A percentile compares a stretch with the other conserved stretches of the same genome.
phyloP scores from a whole-genome alignment of 2,113 vertebrate species.

The Scytalopus superciliaris region DNA sequence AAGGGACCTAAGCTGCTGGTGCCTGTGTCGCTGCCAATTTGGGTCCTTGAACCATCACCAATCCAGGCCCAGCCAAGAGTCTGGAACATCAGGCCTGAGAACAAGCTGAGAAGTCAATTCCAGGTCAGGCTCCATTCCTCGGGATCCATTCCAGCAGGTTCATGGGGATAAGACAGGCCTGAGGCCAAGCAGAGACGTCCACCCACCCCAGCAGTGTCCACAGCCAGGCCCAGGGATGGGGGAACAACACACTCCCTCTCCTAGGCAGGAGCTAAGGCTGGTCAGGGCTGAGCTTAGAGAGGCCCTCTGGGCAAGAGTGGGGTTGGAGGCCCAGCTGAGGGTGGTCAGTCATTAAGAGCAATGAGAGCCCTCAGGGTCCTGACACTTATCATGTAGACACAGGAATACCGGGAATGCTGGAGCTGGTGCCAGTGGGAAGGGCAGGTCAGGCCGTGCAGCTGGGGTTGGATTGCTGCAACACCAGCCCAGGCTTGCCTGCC shows the following conservation, averaged over 20 bases:
- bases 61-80: neutral
- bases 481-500: neutral
- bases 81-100: neutral
- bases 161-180: fast-evolving
- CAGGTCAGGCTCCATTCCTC: neutral
- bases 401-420: neutral
- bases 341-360: neutral
- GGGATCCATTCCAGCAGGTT: neutral
- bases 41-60: neutral
- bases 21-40: fast-evolving
- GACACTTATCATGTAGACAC: neutral
- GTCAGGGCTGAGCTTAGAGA: neutral
- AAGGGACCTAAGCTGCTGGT: neutral
- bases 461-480: neutral
- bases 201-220: neutral
- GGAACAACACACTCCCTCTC: fast-evolving
- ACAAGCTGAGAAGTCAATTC: neutral
- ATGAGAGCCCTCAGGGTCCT: neutral
- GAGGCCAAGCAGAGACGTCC: neutral
- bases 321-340: neutral
- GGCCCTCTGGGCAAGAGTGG: neutral
- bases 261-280: fast-evolving
- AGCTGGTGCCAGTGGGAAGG: neutral
- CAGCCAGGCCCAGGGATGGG: fast-evolving
- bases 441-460: neutral